Base-by-base conservation (phyloP, 2,888 invertebrate species). In the Diogma glabrata region DNA sequence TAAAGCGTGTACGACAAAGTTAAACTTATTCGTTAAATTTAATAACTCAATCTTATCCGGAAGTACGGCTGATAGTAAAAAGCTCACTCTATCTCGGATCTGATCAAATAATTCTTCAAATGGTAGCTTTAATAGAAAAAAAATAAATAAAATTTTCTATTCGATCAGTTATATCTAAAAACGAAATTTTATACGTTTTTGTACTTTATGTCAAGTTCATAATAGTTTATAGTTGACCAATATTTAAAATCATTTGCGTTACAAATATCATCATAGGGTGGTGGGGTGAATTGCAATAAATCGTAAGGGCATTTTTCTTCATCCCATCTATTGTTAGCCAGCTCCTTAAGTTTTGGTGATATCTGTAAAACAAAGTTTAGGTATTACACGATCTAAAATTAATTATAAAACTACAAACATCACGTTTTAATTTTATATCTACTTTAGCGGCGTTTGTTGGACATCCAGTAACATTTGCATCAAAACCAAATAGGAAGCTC, bases 41-140 rank as follows among this genome's bases (percentile, higher is more conserved):
- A 69, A 54, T 45, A 64, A 63, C 51, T 67, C 67, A 3, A 67
- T 60, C 51, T 64, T 67, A 22, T 64, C 54, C 3, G 60, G 57
- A 1, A 69, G 66, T 33, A 69, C 55, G 9, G 69, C 67, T 4
- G 68, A 66, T 3, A 67, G 63, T 50, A 69, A 61, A 51, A 69
- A 69, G 57, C 69, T 68, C 10, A 68, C 54, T 2, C 69, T 64
- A 23, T 63, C 64, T 64, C 66, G 7, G 64, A 53, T 16, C 66
- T 64, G 57, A 66, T 67, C 67, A 67, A 67, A 52, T 65, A 62
- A 12, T 67, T 67, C 69, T 68, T 69, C 69, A 67, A 50, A 17
- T 38, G 23, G 22, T 17, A 23, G 23, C 19, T 19, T 20, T 8
- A 40, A 17, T 20, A 19, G n/a, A 40, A 40, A 40, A 40, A 20